phyloP scores from a whole-genome alignment of 2,797 vertebrate species.

The Ammospiza maritima region DNA sequence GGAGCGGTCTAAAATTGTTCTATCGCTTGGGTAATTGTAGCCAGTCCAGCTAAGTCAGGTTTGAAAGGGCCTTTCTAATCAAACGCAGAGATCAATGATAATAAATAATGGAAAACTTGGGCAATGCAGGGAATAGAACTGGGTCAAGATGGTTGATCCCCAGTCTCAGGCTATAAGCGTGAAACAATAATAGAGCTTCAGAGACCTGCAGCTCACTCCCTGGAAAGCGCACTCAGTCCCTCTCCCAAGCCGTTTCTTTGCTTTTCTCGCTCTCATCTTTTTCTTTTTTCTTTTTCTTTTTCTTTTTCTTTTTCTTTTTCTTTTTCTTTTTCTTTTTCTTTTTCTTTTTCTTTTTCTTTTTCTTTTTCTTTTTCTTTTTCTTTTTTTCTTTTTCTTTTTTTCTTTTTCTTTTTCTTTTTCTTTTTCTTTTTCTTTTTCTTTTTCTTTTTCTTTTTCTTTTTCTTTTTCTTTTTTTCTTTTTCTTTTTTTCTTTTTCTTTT shows the following conservation, averaged over 20 bases:
- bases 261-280: neutral
- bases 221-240: neutral
- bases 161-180: neutral
- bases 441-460: neutral
- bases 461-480: neutral
- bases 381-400: neutral
- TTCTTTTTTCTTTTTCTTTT: too few species aligned
- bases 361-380: too few species aligned
- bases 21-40: neutral
- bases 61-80: neutral
- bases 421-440: too few species aligned
- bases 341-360: neutral
- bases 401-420: neutral
- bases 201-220: neutral
- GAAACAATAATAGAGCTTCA: neutral
- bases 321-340: too few species aligned
- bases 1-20: neutral
- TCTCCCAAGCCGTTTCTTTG: neutral
- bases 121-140: neutral
- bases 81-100: neutral
- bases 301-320: too few species aligned
- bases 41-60: neutral
- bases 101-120: neutral
- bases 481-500: too few species aligned
- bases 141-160: neutral